phyloP scores from a whole-genome alignment of 2,797 vertebrate species.

The Phataginus tricuspis region DNA sequence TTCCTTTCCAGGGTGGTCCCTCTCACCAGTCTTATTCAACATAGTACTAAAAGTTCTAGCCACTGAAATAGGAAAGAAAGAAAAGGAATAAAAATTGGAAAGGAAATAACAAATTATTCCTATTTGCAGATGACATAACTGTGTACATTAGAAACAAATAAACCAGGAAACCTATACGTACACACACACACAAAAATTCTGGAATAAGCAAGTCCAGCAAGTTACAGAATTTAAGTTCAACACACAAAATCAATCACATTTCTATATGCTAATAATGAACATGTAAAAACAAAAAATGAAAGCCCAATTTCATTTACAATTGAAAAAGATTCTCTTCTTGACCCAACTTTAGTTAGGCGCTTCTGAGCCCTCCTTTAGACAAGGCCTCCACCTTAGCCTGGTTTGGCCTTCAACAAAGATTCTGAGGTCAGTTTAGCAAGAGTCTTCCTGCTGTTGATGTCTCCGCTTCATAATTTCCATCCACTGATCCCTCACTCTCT shows the following conservation, averaged over 20 bases:
- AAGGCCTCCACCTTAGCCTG: neutral
- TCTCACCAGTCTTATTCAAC: neutral
- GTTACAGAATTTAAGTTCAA: neutral
- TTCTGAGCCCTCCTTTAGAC: neutral
- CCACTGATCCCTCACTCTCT: neutral
- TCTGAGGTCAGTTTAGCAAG: neutral
- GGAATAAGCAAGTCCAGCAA: neutral
- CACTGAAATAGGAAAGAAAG: neutral
- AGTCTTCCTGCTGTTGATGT: neutral
- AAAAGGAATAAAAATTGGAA: neutral
- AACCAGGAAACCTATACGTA: neutral
- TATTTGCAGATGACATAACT: neutral
- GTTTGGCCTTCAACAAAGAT: neutral
- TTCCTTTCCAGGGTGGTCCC: neutral
- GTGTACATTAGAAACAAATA: neutral
- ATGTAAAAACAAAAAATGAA: neutral
- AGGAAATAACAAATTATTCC: neutral
- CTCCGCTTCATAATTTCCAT: neutral
- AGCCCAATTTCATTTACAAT: neutral
- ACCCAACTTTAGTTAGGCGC: neutral
- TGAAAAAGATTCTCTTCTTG: neutral
- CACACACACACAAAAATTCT: neutral
- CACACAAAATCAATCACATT: neutral
- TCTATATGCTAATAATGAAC: neutral
- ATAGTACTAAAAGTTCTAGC: neutral